Evolutionary conservation across 1,140 invertebrate species (phyloP), one percentile per base, ranked within the genome.

Genomic region (Trichoplusia ni): DNA sequence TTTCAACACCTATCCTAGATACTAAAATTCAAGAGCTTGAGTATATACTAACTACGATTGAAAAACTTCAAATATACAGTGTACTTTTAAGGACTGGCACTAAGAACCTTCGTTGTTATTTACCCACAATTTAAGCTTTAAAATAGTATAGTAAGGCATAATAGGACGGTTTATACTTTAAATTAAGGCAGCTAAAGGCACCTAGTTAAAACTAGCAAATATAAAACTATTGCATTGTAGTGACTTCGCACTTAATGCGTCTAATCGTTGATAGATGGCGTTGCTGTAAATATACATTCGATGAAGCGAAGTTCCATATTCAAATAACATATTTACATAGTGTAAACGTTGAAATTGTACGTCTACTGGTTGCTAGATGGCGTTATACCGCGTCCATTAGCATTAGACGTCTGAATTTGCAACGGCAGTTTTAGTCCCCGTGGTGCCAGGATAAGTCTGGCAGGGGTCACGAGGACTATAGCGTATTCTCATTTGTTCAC

Each of bases 401-500:
- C 40, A 40, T 76, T 72, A 63, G 69, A 70, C 60, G 65, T 67
- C 61, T 71, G 68, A 49, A 66, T 71, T 51, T 75, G 72, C 14
- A 75, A 9, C 33, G 77, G 73, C 27, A 87, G 27, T 76, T 82
- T 82, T 81, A 90, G 88, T 84, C 88, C 88, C 60, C 86, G 86
- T 66, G 86, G 87, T 11, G 84, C 85, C 69, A 90, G 75, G 14
- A 89, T 81, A 4, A 90, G 75, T 38, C 84, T 82, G 66, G 86
- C 87, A 1, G 88, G 86, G 8, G 83, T 80, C 77, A 90, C 86
- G 82, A 90, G 81, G 75, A 90, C 86, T 84, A 89, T 79, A 70
- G 86, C 86, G 86, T 91, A 90, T 71, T 90, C 89, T 91, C 91
- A 93, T 90, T 93, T 94, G 66, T 95, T 95, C 23, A 97, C 95